Evolutionary conservation across 2,888 invertebrate genomes (phyloP), one percentile per base, ranked within the genome.

Genomic region (Melanostoma mellinum): DNA sequence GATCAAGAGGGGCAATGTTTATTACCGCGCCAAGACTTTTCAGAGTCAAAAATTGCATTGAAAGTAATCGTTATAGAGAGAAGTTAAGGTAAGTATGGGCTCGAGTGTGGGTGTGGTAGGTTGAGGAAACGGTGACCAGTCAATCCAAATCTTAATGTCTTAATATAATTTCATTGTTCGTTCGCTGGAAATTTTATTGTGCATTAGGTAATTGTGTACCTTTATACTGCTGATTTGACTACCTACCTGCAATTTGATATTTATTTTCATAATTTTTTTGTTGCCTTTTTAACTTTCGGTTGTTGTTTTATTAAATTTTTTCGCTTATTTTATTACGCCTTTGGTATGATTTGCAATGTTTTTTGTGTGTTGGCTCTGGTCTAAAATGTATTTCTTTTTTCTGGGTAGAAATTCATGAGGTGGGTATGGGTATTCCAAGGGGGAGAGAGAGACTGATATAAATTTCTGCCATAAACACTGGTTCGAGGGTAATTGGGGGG

Each of bases 61-160:
- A 53, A 52, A 69, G 48, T 42, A 61, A 48, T 53, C 63, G 63
- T 35, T 38, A 61, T 36, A 46, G 61, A 61, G 48, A 35, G 46
- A 33, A 61, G 48, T 38, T 30, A 58, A 40, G 60, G 48, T 58
- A 38, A 46, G 48, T 52, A 36, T 52, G 63, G 60, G 50, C 10
- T 50, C 30, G 32, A 67, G 50, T 77, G 77, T 82, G 68, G 81
- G 73, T 73, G 81, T 82, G 61, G 81, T 77, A 77, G 68, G 60
- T 55, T 58, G 48, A 67, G 50, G 61, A 72, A 81, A 77, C 81
- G 35, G 72, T 68, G 67, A 78, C 72, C 78, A 73, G 52, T 72
- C 81, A 72, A 77, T 77, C 56, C n/a, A 61, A 73, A 40, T 48
- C 73, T 78, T 84, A 78, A 84, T 84, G 78, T 78, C 82, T 84